A percentile compares a stretch with the other conserved stretches of the same genome.
phyloP scores from a whole-genome alignment of 30 jellyfish, hydroid and myxozoan genomes.

The Sanderia malayensis region DNA sequence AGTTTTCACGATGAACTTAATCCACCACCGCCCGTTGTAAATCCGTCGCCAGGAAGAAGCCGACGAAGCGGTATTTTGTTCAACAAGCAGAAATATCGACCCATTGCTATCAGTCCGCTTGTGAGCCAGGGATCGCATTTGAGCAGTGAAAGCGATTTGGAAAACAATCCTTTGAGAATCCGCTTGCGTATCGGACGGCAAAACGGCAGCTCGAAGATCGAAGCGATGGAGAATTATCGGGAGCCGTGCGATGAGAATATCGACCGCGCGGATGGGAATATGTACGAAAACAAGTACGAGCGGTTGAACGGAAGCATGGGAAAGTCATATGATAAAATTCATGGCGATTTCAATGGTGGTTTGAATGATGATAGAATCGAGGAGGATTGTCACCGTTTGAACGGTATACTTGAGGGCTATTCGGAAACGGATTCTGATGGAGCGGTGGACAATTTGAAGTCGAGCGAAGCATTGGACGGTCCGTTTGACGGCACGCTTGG shows the following conservation, averaged over 20 bases:
- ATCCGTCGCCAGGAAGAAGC: conserved; percentile 98
- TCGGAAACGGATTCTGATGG: conserved; percentile 69
- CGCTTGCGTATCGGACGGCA: conserved; percentile 54
- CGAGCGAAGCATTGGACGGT: conserved; percentile 47
- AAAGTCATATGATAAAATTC: background rate
- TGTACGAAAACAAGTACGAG: background rate
- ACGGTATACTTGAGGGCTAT: conserved; percentile 44
- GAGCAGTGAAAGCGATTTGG: conserved; percentile 64
- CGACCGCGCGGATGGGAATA: background rate
- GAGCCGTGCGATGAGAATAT: conserved; percentile 12
- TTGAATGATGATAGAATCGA: background rate
- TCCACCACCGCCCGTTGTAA: conserved; percentile 27
- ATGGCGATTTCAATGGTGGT: background rate
- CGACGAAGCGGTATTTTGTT: conserved; percentile 95
- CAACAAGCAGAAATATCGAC: conserved; percentile 83
- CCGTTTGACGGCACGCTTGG: conserved; percentile 54
- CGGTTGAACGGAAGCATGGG: conserved; percentile 27
- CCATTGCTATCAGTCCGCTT: conserved; percentile 79
- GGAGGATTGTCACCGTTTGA: conserved; percentile 19
- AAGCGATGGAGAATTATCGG: conserved; percentile 16
- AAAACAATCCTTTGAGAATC: conserved; percentile 24
- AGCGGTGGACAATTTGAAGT: conserved; percentile 39
- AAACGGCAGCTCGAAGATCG: conserved; percentile 32
- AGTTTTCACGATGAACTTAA: background rate
- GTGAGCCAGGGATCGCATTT: conserved; percentile 47